phyloP scores from a whole-genome alignment of 2,888 invertebrate species.

The Thalpophila matura region DNA sequence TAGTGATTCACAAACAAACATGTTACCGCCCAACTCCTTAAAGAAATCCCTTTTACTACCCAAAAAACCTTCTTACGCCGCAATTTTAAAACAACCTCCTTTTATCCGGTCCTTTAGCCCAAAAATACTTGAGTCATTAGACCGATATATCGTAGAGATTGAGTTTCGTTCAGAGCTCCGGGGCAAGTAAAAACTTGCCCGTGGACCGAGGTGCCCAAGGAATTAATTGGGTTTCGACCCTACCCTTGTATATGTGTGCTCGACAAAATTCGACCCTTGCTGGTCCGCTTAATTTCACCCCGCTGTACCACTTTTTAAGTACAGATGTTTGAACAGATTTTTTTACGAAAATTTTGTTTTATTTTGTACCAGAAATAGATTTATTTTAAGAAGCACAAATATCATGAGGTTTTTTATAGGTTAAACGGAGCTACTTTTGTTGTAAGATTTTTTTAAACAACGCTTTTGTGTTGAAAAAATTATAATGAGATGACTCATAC shows the following conservation, averaged over 20 bases:
- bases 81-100: constrained; percentile 48
- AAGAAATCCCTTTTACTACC: constrained; percentile 29
- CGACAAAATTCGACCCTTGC: constrained; percentile 74
- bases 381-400: no score
- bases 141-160: constrained; percentile 68
- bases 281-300: constrained; percentile 71
- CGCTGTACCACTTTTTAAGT: constrained; percentile 55
- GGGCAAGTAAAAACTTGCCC: constrained; percentile 72
- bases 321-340: constrained; percentile 36
- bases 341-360: constrained; percentile 2
- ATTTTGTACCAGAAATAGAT: not conserved
- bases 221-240: constrained; percentile 78
- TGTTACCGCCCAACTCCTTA: constrained; percentile 42
- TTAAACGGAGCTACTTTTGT: no score
- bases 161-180: constrained; percentile 71
- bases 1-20: constrained; percentile 32
- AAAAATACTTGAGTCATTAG: constrained; percentile 65
- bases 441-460: no score
- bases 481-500: no score
- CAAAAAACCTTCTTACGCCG: constrained; percentile 42
- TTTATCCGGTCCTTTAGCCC: constrained; percentile 38
- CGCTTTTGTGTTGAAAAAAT: no score
- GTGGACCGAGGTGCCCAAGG: constrained; percentile 70
- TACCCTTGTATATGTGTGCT: constrained; percentile 77
- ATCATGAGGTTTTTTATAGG: no score